phyloP scores from a whole-genome alignment of 2,113 vertebrate genomes.

The Syngnathus floridae region DNA sequence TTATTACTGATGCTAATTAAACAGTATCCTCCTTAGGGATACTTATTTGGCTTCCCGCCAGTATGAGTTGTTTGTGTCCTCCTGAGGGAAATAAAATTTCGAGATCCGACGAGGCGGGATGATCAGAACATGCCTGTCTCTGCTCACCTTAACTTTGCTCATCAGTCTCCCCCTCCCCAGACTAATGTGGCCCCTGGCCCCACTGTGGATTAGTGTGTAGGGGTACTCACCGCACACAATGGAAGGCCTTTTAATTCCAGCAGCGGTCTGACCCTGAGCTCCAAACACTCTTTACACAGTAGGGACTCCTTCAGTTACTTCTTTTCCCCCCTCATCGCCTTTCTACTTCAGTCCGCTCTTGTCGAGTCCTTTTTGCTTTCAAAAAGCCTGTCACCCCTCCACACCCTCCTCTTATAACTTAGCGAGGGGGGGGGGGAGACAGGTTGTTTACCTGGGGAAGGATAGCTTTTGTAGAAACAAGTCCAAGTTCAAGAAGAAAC shows the following conservation, averaged over 20 bases:
- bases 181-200: constrained; percentile 66
- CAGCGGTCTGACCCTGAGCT: constrained; percentile 42
- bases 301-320: constrained; percentile 37
- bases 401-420: constrained; percentile 28
- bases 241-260: constrained; percentile 55
- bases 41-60: background rate
- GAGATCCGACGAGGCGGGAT: constrained; percentile 14
- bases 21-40: background rate
- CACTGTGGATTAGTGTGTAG: constrained; percentile 58
- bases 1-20: background rate
- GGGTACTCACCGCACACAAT: constrained; percentile 62
- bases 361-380: constrained; percentile 1
- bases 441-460: constrained; percentile 54
- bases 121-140: constrained; percentile 30
- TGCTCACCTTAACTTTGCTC: constrained; percentile 53
- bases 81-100: background rate
- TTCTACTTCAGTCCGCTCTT: constrained; percentile 22
- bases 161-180: constrained; percentile 47
- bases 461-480: constrained; percentile 55
- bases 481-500: constrained; percentile 37
- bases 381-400: constrained; percentile 1
- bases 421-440: constrained; percentile 46
- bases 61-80: constrained; percentile 10
- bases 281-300: constrained; percentile 60
- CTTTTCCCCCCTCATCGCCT: constrained; percentile 38